Base-by-base conservation (phyloP, 2,113 vertebrate species). In the Cyprinodon brontotheroides region DNA sequence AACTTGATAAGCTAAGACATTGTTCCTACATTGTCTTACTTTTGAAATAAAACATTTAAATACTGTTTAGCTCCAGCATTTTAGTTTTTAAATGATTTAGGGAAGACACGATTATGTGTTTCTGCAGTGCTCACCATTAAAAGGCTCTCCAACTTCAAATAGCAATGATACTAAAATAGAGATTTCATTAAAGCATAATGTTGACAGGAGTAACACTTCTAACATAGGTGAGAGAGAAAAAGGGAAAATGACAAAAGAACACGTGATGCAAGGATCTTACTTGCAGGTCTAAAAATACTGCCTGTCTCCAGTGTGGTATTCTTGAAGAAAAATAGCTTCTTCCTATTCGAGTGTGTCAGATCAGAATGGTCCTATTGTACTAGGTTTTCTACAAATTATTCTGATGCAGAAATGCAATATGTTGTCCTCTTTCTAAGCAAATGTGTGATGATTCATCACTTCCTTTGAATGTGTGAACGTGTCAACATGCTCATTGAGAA, bases 241-340 rank as follows among this genome's bases (percentile, higher is more conserved):
- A 77, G 67, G 70, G 67, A 84, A 66, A 17, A 66, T 65, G 64
- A 79, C 74, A 81, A 50, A 70, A 4, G 3, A 61, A 72, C 61
- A n/a, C 62, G 78, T 61, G 82, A 85, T 82, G 68, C 40, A 43
- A 75, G 41, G 69, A 60, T 78, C 74, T 81, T 70, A 60, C 66
- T 81, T 72, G 69, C 74, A 53, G 74, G 59, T 73, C 88, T 92
- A 92, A 89, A 90, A 90, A 92, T 90, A 92, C 74, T 39, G 50
- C 53, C 53, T 36, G 70, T 78, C 78, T 83, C 77, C 69, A 1
- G 66, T 65, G 82, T 78, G 74, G 88, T 78, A 74, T 67, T 87
- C 65, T 66, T 47, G 77, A 75, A 85, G 84, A 77, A 75, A 78
- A 87, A 87, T 74, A 39, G 61, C 76, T 70, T 80, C 75, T 78